phyloP scores from a whole-genome alignment of 2,888 invertebrate genomes.

The Drosophila gaucha region DNA sequence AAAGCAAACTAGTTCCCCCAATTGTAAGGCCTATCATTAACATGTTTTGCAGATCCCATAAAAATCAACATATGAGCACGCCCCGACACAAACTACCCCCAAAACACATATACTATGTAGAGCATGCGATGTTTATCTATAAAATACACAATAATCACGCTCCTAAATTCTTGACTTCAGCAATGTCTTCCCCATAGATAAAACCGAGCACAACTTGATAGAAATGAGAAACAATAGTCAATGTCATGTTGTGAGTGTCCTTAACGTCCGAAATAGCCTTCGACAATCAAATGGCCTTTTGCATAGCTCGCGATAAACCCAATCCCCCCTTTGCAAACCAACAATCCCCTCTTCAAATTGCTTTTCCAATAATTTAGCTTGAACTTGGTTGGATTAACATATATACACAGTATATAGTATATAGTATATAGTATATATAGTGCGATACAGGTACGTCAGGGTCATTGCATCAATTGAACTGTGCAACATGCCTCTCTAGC shows the following conservation, averaged over 20 bases:
- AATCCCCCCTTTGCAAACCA: neutral
- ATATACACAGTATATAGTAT: neutral
- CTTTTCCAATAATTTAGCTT: conserved; percentile 54
- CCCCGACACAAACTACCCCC: conserved; percentile 3
- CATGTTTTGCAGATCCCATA: conserved; percentile 13
- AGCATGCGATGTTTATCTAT: conserved; percentile 33
- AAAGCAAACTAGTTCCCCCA: conserved; percentile 1
- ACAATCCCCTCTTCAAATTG: conserved; percentile 30
- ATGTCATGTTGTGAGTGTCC: conserved; percentile 23
- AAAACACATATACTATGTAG: neutral
- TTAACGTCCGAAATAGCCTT: conserved; percentile 26
- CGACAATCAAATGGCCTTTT: conserved; percentile 42
- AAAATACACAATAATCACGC: too few relatives aligned
- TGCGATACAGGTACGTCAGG: conserved; percentile 13
- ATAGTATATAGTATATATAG: neutral
- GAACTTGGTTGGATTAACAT: conserved; percentile 41
- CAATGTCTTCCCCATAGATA: conserved; percentile 3
- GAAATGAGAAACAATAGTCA: conserved; percentile 8
- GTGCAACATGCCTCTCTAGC: conserved; percentile 6
- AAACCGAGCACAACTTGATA: neutral
- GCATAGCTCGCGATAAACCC: conserved; percentile 36
- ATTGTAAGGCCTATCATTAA: conserved; percentile 2
- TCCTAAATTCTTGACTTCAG: neutral
- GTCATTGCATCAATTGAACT: conserved; percentile 20
- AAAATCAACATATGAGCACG: conserved; percentile 25